These are phyloP conservation scores for Ennomos fuscantarius DNA, from an alignment of 2,888 invertebrate species.

Conservation along the genomic window DNA sequence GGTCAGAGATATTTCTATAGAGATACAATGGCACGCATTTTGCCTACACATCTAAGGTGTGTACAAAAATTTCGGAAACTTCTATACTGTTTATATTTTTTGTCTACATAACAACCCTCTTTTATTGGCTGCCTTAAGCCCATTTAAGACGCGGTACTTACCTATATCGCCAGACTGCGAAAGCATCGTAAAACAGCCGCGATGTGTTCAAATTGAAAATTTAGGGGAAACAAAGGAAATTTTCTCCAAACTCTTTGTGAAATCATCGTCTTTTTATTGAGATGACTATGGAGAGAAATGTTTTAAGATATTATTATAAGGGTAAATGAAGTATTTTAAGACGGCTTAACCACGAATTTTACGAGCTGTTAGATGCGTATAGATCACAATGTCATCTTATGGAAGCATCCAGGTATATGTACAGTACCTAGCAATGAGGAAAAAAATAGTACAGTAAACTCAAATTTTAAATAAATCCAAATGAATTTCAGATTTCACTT, in stretches of 20 bases:
- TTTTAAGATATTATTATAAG: slow-evolving; percentile 1
- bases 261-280: slow-evolving; percentile 10
- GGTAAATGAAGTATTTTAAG: neutral
- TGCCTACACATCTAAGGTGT: no score
- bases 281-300: neutral
- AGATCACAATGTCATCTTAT: no score
- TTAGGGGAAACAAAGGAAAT: slow-evolving; percentile 25
- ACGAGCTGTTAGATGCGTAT: no score
- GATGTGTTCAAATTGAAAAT: slow-evolving; percentile 50
- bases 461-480: neutral
- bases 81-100: slow-evolving; percentile 7
- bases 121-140: slow-evolving; percentile 58
- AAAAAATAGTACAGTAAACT: no score
- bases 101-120: slow-evolving; percentile 41
- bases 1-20: no score
- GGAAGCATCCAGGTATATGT: no score
- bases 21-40: no score
- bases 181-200: slow-evolving; percentile 47
- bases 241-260: slow-evolving; percentile 14
- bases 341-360: no score
- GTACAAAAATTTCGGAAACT: neutral
- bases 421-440: no score
- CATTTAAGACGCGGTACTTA: slow-evolving; percentile 49
- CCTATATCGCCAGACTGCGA: slow-evolving; percentile 50
- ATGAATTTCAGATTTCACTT: neutral